These are phyloP conservation scores for Thera obeliscata DNA, from an alignment of 2,888 invertebrate species.

Conservation along the genomic window DNA sequence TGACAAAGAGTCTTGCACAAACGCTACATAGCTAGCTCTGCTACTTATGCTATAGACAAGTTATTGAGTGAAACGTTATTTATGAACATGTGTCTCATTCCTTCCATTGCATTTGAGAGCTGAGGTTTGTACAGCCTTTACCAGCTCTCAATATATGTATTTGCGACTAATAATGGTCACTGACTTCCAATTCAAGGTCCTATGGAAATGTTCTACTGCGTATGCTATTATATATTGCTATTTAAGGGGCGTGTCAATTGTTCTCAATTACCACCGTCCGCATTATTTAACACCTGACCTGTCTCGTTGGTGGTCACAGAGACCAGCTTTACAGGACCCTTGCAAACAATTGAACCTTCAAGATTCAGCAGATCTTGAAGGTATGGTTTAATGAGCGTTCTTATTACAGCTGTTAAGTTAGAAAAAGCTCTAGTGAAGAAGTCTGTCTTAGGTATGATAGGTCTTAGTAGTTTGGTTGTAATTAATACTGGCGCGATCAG, in stretches of 20 bases:
- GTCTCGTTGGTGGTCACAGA: constrained; percentile 37
- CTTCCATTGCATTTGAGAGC: too few relatives aligned
- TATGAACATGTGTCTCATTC: too few relatives aligned
- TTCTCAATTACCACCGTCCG: constrained; percentile 46
- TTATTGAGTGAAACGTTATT: too few relatives aligned
- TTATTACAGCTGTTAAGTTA: constrained; percentile 19
- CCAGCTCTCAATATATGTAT: neutral
- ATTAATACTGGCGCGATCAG: constrained; percentile 28
- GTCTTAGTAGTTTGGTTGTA: constrained; percentile 27
- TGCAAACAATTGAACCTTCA: neutral
- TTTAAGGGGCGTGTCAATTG: constrained; percentile 45
- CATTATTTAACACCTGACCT: constrained; percentile 55
- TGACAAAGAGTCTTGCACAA: too few relatives aligned
- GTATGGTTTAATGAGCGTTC: constrained; percentile 19
- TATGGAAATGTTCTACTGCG: constrained; percentile 8
- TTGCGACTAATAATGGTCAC: constrained; percentile 1
- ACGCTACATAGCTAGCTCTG: too few relatives aligned
- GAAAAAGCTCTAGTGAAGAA: constrained; percentile 8
- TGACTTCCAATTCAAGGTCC: constrained; percentile 16
- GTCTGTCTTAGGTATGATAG: constrained; percentile 7
- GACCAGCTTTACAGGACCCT: constrained; percentile 22
- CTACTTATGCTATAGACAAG: too few relatives aligned
- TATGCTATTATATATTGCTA: neutral
- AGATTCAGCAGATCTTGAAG: constrained; percentile 14
- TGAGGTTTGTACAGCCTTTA: too few relatives aligned